Evolutionary conservation across 2,113 vertebrate genomes (phyloP).

Genomic region (Empidonax alnorum): DNA sequence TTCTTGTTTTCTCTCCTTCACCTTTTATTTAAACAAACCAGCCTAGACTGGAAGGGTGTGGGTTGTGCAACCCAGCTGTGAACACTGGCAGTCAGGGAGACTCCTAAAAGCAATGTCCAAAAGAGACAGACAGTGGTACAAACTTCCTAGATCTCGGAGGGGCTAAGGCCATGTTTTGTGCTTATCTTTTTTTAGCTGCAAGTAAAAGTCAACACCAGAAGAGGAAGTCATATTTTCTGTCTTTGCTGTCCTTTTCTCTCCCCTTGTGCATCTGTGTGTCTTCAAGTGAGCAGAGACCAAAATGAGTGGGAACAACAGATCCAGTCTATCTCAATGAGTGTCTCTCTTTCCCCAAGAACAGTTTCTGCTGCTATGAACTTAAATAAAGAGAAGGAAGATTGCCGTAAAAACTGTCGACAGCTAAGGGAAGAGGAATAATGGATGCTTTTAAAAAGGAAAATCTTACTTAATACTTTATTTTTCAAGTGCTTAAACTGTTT

Average conservation of each 20-base stretch:
- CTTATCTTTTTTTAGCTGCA: not conserved
- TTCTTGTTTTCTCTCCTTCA: not conserved
- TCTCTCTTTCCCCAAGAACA: not conserved
- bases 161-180: not conserved
- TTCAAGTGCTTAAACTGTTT: slow-evolving; percentile 49
- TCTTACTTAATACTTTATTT: slow-evolving; percentile 51
- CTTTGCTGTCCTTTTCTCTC: not conserved
- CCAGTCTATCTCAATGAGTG: not conserved
- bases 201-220: not conserved
- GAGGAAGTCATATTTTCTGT: not conserved
- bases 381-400: slow-evolving; percentile 13
- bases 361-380: not conserved
- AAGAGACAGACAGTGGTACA: not conserved
- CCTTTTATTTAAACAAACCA: not conserved
- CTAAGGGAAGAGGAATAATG: slow-evolving; percentile 39
- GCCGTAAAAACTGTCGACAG: not conserved
- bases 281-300: not conserved
- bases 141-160: not conserved
- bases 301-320: not conserved
- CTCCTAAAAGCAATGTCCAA: not conserved
- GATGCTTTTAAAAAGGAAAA: not conserved
- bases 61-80: not conserved
- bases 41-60: not conserved
- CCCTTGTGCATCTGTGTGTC: not conserved
- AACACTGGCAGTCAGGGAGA: not conserved